Percentiles rank a stretch among this genome's conserved stretches.
Conservation (phyloP, 1,140 invertebrate species). For the Asobara japonica region DNA sequence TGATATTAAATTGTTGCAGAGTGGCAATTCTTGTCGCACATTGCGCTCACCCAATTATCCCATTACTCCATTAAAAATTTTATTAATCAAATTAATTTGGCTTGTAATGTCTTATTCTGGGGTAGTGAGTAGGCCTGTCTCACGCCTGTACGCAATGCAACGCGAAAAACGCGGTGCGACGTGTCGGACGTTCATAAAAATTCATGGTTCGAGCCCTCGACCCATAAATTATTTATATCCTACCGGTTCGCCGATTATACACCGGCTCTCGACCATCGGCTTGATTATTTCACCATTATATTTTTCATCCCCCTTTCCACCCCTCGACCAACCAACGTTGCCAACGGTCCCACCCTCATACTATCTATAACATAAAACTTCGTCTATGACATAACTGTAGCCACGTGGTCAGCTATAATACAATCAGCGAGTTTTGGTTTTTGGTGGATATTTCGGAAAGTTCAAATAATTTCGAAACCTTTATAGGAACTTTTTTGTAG, state of each 20-base stretch:
- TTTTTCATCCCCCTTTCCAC: conserved; percentile 16
- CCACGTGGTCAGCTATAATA: no score
- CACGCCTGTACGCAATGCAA: conserved; percentile 10
- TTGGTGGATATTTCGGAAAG: no score
- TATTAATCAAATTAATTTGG: background rate
- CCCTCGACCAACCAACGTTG: background rate
- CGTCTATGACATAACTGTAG: no score
- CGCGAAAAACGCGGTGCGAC: conserved; percentile 28
- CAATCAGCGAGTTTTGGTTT: no score
- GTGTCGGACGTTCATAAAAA: conserved; percentile 43
- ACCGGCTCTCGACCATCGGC: conserved; percentile 23
- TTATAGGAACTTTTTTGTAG: no score
- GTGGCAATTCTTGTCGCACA: no score
- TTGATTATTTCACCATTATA: conserved; percentile 40
- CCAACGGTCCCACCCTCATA: no score
- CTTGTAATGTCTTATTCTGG: conserved; percentile 35
- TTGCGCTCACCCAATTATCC: background rate
- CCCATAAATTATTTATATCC: conserved; percentile 43
- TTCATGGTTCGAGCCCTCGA: conserved; percentile 26
- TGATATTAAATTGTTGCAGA: no score
- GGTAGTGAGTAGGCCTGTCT: background rate
- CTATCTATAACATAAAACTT: no score
- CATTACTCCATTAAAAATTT: background rate
- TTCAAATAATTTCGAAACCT: no score
- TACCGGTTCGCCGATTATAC: conserved; percentile 36